Conservation (phyloP, 2,797 vertebrate genomes). For the Anableps anableps region DNA sequence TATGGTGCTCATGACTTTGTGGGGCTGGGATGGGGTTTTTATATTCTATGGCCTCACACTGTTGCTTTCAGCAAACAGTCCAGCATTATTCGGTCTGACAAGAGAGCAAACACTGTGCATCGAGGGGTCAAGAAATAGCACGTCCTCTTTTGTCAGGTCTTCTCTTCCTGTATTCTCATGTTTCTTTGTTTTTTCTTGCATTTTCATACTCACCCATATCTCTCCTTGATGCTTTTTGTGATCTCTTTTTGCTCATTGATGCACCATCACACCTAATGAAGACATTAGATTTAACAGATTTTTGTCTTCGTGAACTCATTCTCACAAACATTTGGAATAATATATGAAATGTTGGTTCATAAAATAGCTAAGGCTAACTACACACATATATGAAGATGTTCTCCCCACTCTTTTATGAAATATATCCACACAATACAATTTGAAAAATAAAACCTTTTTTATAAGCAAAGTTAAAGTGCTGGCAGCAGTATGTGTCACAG, state of each 20-base stretch:
- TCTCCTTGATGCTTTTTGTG: constrained; percentile 32
- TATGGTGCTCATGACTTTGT: constrained; percentile 71
- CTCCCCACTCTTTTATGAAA: neutral
- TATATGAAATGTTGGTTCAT: neutral
- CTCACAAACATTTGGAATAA: neutral
- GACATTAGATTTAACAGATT: constrained; percentile 31
- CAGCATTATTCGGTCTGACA: constrained; percentile 81
- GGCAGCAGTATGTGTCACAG: neutral
- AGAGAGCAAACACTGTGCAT: constrained; percentile 80
- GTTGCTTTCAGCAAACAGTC: constrained; percentile 82
- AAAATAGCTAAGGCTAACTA: neutral
- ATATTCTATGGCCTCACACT: constrained; percentile 75
- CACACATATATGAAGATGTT: neutral
- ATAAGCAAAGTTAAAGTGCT: neutral
- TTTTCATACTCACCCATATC: constrained; percentile 56
- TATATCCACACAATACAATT: neutral
- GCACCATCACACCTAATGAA: constrained; percentile 32
- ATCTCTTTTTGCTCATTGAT: constrained; percentile 24
- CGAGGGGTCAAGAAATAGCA: constrained; percentile 78
- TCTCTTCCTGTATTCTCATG: constrained; percentile 55
- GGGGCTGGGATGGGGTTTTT: constrained; percentile 68
- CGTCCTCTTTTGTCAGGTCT: constrained; percentile 49
- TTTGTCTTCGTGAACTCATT: constrained; percentile 45
- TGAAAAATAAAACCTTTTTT: neutral
- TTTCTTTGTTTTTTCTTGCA: constrained; percentile 59